Evolutionary conservation across 2,888 invertebrate genomes (phyloP), one percentile per base, ranked within the genome.

Genomic region (Argyra leucocephala): DNA sequence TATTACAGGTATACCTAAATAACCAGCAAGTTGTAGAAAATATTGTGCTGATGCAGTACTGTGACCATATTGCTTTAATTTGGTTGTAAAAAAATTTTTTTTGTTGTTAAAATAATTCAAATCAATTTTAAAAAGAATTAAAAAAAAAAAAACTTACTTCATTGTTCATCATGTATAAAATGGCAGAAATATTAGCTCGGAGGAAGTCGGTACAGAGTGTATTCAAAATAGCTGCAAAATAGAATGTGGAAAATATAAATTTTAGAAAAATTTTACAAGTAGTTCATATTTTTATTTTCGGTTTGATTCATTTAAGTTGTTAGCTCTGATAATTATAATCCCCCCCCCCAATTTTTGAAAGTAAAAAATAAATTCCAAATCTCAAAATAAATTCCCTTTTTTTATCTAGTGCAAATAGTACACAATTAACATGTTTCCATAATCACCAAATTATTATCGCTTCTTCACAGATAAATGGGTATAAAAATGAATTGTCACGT

Each of bases 11-110:
- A 48, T 48, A 48, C 48, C 76, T 48, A 96, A 84, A 81, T 95
- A 95, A 66, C 93, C 93, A 71, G 94, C 93, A 74, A 95, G 83
- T 82, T 95, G 94, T 70, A 95, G 85, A 80, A 95, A 93, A 82
- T 95, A 95, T 80, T 95, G 94, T 67, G 93, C 93, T 70, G 94
- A 93, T 71, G 94, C 94, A 67, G 94, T 94, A 80, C 93, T 93
- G 69, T 93, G 86, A 62, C 94, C 94, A 76, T 93, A 95, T 81
- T 90, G 89, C 48, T 48, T 48, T 48, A 18, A 48, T 15, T 18
- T 3, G n/a, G 7, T 9, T 3, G 48, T 18, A 37, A 37, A 37
- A 37, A 37, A 37, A 15, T 48, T 48, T 12, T 37, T 37, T 15
- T 15, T 48, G n/a, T n/a, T n/a, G n/a, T n/a, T 12, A 15, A 48